Evolutionary conservation across 2,888 invertebrate species (phyloP).

Genomic region (Deilephila porcellus): DNA sequence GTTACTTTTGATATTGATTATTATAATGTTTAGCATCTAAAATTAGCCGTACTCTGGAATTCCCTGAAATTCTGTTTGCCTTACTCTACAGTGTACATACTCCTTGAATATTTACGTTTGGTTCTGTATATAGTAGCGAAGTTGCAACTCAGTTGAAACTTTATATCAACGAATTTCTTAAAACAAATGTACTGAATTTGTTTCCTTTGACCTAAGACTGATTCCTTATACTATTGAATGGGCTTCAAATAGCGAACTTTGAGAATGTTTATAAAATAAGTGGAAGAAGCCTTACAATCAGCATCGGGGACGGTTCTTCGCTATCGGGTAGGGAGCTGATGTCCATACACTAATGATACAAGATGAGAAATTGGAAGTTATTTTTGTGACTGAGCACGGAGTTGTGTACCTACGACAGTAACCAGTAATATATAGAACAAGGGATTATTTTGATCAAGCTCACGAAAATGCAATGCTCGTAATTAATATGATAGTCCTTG

Average conservation of each 20-base stretch:
- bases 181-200: constrained; percentile 58
- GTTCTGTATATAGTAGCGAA: constrained; percentile 1
- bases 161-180: constrained; percentile 53
- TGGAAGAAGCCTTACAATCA: constrained; percentile 49
- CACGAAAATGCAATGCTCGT: constrained; percentile 81
- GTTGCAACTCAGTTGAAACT: constrained; percentile 42
- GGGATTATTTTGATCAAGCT: constrained; percentile 79
- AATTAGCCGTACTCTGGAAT: constrained; percentile 52
- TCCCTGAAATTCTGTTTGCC: constrained; percentile 57
- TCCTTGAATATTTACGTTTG: not conserved
- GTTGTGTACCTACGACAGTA: constrained; percentile 51
- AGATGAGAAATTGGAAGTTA: constrained; percentile 35
- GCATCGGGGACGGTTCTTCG: constrained; percentile 56
- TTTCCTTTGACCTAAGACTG: constrained; percentile 81
- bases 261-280: constrained; percentile 45
- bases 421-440: constrained; percentile 70
- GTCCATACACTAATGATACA: not conserved
- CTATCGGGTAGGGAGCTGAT: constrained; percentile 41
- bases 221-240: constrained; percentile 68
- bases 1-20: constrained; percentile 4
- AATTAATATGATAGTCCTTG: constrained; percentile 80
- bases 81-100: not conserved
- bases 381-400: constrained; percentile 55
- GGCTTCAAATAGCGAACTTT: constrained; percentile 53
- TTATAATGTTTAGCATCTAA: not conserved